Conservation (phyloP, 92 coral and sea anemone species). For the Pocillopora grandis region DNA sequence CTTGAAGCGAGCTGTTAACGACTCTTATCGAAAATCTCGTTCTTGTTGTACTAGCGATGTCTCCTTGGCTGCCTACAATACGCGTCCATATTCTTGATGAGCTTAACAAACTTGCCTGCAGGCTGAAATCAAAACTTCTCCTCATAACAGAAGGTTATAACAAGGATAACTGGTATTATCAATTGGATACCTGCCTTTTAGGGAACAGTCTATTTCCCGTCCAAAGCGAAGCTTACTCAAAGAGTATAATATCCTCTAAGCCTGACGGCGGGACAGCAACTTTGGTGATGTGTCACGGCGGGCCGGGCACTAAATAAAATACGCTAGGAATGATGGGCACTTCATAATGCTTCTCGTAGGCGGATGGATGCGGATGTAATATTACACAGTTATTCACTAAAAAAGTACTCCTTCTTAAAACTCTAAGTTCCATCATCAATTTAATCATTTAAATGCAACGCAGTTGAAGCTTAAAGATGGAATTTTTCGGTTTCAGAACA, state of each 20-base stretch:
- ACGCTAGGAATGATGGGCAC: constrained; percentile 37
- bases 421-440: background rate
- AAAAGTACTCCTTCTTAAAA: background rate
- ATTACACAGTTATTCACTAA: background rate
- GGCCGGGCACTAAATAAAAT: constrained; percentile 2
- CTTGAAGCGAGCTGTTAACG: background rate
- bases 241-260: background rate
- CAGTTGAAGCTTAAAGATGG: background rate
- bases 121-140: constrained; percentile 6
- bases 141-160: background rate
- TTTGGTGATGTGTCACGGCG: constrained; percentile 13
- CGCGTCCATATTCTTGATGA: constrained; percentile 19
- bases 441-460: background rate
- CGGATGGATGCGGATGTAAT: background rate
- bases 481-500: background rate
- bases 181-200: constrained; percentile 5
- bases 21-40: background rate
- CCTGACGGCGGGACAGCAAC: background rate
- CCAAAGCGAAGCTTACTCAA: background rate
- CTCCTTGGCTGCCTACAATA: background rate
- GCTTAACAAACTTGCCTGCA: background rate
- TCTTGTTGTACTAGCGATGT: background rate
- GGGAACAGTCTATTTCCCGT: background rate
- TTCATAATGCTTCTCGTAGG: background rate
- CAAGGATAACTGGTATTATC: background rate